Percentiles rank a stretch among this genome's conserved stretches.
These are phyloP conservation scores for Hippocampus mohnikei DNA, from an alignment of 2,113 vertebrate species.

Conservation along the genomic window DNA sequence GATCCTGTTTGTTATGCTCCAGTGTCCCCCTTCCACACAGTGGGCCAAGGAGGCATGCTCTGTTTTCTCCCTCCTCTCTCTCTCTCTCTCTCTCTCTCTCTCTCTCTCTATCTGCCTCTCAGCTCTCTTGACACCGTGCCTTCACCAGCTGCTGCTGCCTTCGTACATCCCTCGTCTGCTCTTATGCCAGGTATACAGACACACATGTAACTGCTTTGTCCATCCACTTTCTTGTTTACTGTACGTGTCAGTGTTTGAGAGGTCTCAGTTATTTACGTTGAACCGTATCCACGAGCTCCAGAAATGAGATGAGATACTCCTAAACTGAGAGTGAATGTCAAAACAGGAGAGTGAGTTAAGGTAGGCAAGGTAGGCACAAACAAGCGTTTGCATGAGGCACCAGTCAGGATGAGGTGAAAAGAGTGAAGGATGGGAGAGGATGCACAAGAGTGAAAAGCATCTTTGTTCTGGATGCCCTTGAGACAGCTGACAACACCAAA, in stretches of 20 bases:
- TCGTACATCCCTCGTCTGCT: conserved; percentile 40
- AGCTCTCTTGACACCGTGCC: conserved; percentile 63
- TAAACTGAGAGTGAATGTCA: conserved; percentile 6
- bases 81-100: conserved; percentile 54
- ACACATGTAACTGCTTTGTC: conserved; percentile 24
- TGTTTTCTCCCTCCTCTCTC: conserved; percentile 61
- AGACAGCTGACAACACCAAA: conserved; percentile 78
- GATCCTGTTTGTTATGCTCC: conserved; percentile 97
- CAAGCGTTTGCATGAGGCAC: conserved; percentile 36
- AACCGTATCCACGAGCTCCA: conserved; percentile 9
- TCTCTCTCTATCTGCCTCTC: conserved; percentile 66
- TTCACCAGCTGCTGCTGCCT: conserved; percentile 63
- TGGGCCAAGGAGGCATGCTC: conserved; percentile 78
- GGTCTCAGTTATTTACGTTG: conserved; percentile 26
- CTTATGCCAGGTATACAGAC: conserved; percentile 46
- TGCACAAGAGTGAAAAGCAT: conserved; percentile 68
- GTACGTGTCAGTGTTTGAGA: neutral
- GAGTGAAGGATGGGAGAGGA: conserved; percentile 59
- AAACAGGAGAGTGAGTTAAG: conserved; percentile 1
- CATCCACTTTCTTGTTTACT: conserved; percentile 1
- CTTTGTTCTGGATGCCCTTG: conserved; percentile 77
- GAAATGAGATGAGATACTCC: conserved; percentile 7
- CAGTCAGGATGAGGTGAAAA: conserved; percentile 43
- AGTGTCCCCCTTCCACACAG: conserved; percentile 79
- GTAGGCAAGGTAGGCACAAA: conserved; percentile 3